Percentiles rank a stretch among this genome's conserved stretches.
phyloP scores from a whole-genome alignment of 2,797 vertebrate genomes.

The Acanthurus lineatus region DNA sequence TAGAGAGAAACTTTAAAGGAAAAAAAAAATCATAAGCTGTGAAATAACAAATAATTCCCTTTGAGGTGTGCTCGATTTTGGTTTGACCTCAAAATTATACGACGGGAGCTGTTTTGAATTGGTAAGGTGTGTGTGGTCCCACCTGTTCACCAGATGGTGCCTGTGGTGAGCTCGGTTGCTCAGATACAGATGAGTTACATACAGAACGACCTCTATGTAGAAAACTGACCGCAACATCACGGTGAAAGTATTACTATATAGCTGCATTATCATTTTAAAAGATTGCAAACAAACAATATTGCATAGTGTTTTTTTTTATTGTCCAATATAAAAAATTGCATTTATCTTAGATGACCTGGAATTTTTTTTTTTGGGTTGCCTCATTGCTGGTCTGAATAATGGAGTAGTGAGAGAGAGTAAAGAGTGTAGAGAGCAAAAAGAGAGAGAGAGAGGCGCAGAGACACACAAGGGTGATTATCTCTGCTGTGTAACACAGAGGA shows the following conservation, averaged over 20 bases:
- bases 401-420: conserved; percentile 7
- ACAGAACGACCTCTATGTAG: neutral
- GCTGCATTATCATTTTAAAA: conserved; percentile 8
- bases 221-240: conserved; percentile 1
- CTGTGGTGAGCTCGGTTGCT: conserved; percentile 27
- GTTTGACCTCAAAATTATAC: conserved; percentile 10
- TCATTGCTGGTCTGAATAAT: conserved; percentile 28
- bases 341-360: neutral
- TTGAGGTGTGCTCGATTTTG: neutral
- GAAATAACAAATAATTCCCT: neutral
- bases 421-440: neutral
- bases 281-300: neutral
- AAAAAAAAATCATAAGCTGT: neutral
- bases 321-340: neutral
- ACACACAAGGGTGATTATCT: conserved; percentile 71
- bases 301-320: neutral
- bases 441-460: conserved; percentile 16
- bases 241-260: neutral
- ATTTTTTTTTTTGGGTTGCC: conserved; percentile 7
- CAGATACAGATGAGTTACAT: conserved; percentile 12
- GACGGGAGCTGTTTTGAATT: neutral
- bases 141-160: conserved; percentile 42
- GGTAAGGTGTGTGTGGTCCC: neutral
- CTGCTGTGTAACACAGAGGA: conserved; percentile 64
- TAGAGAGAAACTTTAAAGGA: too few species aligned